Evolutionary conservation across 2,113 vertebrate species (phyloP).

Genomic region (Tachycineta bicolor): DNA sequence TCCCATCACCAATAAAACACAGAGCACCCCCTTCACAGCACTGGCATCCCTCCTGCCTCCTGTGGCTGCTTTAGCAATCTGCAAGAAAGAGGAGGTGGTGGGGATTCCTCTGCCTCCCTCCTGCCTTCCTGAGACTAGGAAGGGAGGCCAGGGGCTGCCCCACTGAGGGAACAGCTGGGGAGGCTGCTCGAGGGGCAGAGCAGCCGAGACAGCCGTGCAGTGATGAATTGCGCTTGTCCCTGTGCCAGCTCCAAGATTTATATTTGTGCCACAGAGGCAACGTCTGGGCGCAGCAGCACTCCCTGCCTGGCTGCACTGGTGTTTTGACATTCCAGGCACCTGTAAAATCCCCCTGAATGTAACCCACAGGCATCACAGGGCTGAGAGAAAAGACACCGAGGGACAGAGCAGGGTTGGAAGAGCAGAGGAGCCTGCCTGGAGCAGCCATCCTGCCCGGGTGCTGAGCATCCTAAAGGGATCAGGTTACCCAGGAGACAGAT

Average conservation of each 20-base stretch:
- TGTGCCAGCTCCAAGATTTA: neutral
- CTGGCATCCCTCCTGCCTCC: neutral
- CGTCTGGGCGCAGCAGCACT: neutral
- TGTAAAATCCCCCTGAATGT: neutral
- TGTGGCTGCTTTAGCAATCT: neutral
- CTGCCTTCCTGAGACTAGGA: neutral
- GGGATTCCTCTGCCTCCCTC: neutral
- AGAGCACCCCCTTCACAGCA: neutral
- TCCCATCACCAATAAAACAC: neutral
- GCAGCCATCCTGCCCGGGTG: neutral
- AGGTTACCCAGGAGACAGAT: neutral
- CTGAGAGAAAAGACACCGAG: neutral
- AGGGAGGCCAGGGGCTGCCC: neutral
- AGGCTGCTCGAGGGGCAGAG: neutral
- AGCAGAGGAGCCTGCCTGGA: neutral
- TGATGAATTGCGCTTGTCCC: conserved; percentile 15
- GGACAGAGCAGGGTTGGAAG: neutral
- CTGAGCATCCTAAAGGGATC: neutral
- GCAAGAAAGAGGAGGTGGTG: neutral
- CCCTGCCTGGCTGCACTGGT: neutral
- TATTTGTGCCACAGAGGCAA: neutral
- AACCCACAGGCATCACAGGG: neutral
- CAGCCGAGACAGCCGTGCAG: rapidly evolving
- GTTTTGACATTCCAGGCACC: neutral
- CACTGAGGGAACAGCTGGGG: neutral